Percentiles rank a stretch among this genome's conserved stretches.
Evolutionary conservation across 2,888 invertebrate genomes (phyloP).

Genomic region (Herminia tarsipennalis): DNA sequence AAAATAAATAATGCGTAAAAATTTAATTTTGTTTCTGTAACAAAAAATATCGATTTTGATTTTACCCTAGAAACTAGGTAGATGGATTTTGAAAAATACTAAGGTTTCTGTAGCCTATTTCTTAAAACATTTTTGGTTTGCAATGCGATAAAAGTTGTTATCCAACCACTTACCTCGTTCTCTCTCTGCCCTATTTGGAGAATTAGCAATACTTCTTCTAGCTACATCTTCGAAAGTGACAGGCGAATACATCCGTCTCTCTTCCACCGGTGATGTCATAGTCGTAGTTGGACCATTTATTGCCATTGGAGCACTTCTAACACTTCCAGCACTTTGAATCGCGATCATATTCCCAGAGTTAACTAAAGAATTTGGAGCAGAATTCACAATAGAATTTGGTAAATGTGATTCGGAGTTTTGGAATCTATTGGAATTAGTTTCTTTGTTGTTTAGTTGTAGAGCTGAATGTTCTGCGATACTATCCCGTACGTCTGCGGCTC

Average conservation of each 20-base stretch:
- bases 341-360: constrained; percentile 50
- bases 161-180: constrained; percentile 60
- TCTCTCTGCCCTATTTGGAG: constrained; percentile 85
- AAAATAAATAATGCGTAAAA: too few relatives aligned
- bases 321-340: constrained; percentile 36
- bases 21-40: too few relatives aligned
- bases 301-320: constrained; percentile 39
- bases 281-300: constrained; percentile 43
- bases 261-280: constrained; percentile 83
- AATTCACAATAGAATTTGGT: constrained; percentile 56
- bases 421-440: constrained; percentile 29
- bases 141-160: too few relatives aligned
- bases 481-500: constrained; percentile 75
- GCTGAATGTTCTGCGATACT: constrained; percentile 79
- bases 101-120: too few relatives aligned
- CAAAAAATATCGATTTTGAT: too few relatives aligned
- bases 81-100: too few relatives aligned
- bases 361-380: constrained; percentile 58
- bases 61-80: too few relatives aligned
- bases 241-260: constrained; percentile 91
- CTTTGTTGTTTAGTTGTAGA: constrained; percentile 65
- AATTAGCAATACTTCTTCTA: constrained; percentile 91
- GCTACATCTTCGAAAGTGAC: constrained; percentile 94
- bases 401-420: constrained; percentile 42
- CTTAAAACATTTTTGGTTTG: too few relatives aligned